These are phyloP conservation scores for Mustela erminea DNA, from an alignment of 2,797 vertebrate species.

Conservation along the genomic window DNA sequence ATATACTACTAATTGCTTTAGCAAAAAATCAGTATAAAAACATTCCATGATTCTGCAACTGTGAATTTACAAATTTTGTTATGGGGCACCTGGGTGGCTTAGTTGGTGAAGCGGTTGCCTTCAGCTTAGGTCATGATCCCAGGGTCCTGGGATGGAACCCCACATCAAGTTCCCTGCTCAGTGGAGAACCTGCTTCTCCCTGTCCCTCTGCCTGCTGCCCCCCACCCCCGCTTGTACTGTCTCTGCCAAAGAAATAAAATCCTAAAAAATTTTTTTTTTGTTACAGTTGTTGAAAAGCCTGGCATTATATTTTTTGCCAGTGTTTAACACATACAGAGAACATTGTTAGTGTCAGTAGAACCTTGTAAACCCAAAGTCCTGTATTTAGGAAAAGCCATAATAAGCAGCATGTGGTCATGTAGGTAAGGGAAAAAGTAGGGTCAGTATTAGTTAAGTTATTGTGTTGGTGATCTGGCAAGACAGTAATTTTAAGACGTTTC, in stretches of 20 bases:
- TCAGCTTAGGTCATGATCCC: background rate
- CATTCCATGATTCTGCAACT: conserved; percentile 80
- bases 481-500: conserved; percentile 65
- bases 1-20: conserved; percentile 82
- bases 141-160: background rate
- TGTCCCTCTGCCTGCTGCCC: too few species aligned
- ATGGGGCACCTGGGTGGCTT: background rate
- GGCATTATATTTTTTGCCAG: conserved; percentile 85
- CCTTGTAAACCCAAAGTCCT: conserved; percentile 70
- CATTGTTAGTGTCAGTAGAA: background rate
- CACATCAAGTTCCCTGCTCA: background rate
- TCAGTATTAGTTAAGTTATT: conserved; percentile 82
- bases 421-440: conserved; percentile 72
- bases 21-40: conserved; percentile 90
- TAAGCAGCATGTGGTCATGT: conserved; percentile 81
- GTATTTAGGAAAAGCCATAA: conserved; percentile 87
- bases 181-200: background rate
- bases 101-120: background rate
- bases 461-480: conserved; percentile 72
- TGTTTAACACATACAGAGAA: conserved; percentile 82
- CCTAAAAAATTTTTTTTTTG: background rate
- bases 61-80: conserved; percentile 9
- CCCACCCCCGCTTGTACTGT: background rate
- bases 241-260: background rate
- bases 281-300: conserved; percentile 77